Evolutionary conservation across 2,888 invertebrate genomes (phyloP), one percentile per base, ranked within the genome.

Genomic region (Blastobasis adustella): DNA sequence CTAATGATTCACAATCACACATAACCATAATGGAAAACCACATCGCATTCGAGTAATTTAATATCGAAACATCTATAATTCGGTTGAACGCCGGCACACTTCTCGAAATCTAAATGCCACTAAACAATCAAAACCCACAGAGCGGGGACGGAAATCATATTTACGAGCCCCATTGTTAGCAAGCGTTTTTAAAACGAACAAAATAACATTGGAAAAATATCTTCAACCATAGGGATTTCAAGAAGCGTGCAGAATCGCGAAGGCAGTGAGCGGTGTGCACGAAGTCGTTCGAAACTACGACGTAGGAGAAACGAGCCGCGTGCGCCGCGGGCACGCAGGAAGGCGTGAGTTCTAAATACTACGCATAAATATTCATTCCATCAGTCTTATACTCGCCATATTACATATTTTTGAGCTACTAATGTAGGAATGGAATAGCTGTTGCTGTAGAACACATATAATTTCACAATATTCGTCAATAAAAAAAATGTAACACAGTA

Each of bases 11-110:
- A 44, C 37, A 47, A n/a, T 23, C 36, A 40, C 10, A 37, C 23
- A 51, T 39, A 54, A 47, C 49, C 45, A 47, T 37, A 49, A 49
- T 47, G 52, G 23, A 54, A 53, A 74, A 69, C 71, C 73, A 76
- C 63, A 75, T 63, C 60, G 64, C 71, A 73, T 63, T 70, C 62
- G 65, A 69, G 65, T 65, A 64, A 56, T 67, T 67, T 52, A 66
- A 56, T 55, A 56, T 63, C 58, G 57, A 54, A 60, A 60, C 55
- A 55, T 54, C 55, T 49, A 51, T 37, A 50, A 52, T 52, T 58
- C 50, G 48, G 52, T 49, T 47, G 45, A 43, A 10, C 47, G 47
- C 39, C 52, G 49, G 51, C 43, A 50, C 51, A 47, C 46, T 46
- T 37, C 49, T 37, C 9, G 3, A 1, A 39, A 47, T 39, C n/a